Base-by-base conservation (phyloP, 2,888 invertebrate species). In the Iselma pallidipennis region DNA sequence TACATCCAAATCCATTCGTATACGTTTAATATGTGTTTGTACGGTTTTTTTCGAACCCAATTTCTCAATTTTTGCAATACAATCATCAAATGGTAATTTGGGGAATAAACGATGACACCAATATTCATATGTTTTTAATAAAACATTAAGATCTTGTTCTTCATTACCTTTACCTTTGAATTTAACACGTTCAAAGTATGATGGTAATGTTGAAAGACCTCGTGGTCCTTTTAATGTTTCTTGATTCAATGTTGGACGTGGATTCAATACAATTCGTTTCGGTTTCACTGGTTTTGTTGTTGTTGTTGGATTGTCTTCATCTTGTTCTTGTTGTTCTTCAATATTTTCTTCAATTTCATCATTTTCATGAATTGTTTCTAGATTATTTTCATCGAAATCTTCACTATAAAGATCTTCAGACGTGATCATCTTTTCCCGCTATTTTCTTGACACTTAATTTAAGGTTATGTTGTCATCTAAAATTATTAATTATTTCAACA, bases 101-200 rank as follows among this genome's bases (percentile, higher is more conserved):
- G 98, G 97, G 81, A 91, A 96, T 67, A 98, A 82, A 53, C 96
- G 85, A 81, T 97, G 96, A 0, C 91, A 91, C 98, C 98, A 98
- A 77, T 97, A 95, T 74, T 97, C 94, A 57, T 97, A 78, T 59
- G 88, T 89, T 57, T 91, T 89, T 83, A 98, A 85, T 0, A 97
- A 83, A 63, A 87, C 80, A 71, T 92, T 87, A 37, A 98, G 82
- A 81, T 98, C 96, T 54, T 89, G 85, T 68, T 88, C 89, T 81
- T 97, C 97, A 76, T 91, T 84, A 0, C 93, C 92, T 81, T 90
- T 91, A 65, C 94, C 94, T 79, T 88, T 87, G 72, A 92, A 93
- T 78, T 91, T 91, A 12, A 95, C 89, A 72, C 91, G 88, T 74
- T 91, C 88, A 73, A 94, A 96, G 74, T 91, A 86, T 3, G 89